Evolutionary conservation across 2,797 vertebrate genomes (phyloP).

Genomic region (Scomberomorus guttatus): DNA sequence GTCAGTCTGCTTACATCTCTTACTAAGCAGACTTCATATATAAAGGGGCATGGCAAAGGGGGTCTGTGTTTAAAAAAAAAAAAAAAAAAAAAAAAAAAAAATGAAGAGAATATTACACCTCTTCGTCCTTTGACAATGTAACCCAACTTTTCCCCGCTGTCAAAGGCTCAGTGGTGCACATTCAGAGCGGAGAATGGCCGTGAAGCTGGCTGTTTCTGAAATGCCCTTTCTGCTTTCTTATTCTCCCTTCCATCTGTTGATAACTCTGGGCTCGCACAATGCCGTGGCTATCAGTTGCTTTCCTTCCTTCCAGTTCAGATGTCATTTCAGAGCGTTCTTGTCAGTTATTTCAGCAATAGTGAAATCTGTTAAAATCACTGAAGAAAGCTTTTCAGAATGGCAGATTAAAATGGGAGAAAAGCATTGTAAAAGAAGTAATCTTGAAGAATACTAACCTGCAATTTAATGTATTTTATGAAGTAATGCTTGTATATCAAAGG

Average conservation of each 20-base stretch:
- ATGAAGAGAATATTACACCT: conserved; percentile 57
- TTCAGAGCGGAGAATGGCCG: conserved; percentile 57
- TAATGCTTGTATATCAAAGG: conserved; percentile 71
- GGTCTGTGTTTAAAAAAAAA: conserved; percentile 58
- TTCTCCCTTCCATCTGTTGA: conserved; percentile 68
- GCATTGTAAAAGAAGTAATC: conserved; percentile 71
- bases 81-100: too few species aligned
- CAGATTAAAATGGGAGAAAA: conserved; percentile 63
- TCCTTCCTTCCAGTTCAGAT: conserved; percentile 68
- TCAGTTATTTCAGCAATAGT: conserved; percentile 68
- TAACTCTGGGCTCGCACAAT: conserved; percentile 66
- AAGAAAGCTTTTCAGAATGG: conserved; percentile 63
- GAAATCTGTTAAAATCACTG: conserved; percentile 65
- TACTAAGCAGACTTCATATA: conserved; percentile 46
- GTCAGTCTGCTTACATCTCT: conserved; percentile 69
- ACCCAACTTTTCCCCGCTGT: conserved; percentile 66
- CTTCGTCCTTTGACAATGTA: conserved; percentile 65
- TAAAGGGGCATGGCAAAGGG: conserved; percentile 57
- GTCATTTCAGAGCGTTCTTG: conserved; percentile 65
- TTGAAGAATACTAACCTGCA: conserved; percentile 77
- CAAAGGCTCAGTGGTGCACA: conserved; percentile 62
- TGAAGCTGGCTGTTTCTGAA: conserved; percentile 67
- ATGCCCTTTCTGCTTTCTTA: conserved; percentile 66
- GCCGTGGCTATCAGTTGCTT: conserved; percentile 65
- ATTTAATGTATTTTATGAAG: conserved; percentile 72